Evolutionary conservation across 2,113 vertebrate genomes (phyloP), one percentile per base, ranked within the genome.

Genomic region (Sinocyclocheilus grahami): DNA sequence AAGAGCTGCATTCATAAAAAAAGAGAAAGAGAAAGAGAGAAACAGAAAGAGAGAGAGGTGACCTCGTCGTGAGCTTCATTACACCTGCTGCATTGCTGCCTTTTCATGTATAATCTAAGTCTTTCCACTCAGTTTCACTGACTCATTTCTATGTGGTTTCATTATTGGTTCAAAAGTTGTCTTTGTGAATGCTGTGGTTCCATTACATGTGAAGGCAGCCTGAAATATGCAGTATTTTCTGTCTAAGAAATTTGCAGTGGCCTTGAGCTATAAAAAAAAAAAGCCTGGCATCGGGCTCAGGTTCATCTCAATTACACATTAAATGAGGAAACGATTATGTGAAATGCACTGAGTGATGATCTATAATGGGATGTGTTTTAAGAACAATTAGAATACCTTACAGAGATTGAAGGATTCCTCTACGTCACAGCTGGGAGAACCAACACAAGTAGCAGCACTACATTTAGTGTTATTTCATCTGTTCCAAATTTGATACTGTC

Each of bases 41-140:
- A 22, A 86, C 22, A 30, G 33, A 69, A 83, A 92, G n/a, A 67
- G 16, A 72, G 69, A 93, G 92, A 94, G 94, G 92, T 93, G 92
- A 93, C 92, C 90, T 89, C 89, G 91, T 92, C 85, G 4, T 0
- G 82, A 90, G 91, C 22, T 90, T 90, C 89, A 91, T 92, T 78
- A 60, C 82, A 53, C 84, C 87, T 89, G 88, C 76, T 53, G 39
- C 58, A 18, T 89, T 85, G 83, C 86, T 83, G 39, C 37, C 30
- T 55, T 78, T 71, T 83, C 84, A 90, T 90, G 85, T 86, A 85
- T 91, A 91, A 90, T 91, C 53, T 39, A 74, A 69, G 30, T 62
- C 62, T 78, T 85, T 51, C 71, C 75, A 82, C 69, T 87, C 80
- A 16, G 10, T 81, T 65, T 69, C 74, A 80, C 51, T 33, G 24